Percentiles rank a stretch among this genome's conserved stretches.
Conservation (phyloP, 2,888 invertebrate species). For the Carpatolechia fugitivella region DNA sequence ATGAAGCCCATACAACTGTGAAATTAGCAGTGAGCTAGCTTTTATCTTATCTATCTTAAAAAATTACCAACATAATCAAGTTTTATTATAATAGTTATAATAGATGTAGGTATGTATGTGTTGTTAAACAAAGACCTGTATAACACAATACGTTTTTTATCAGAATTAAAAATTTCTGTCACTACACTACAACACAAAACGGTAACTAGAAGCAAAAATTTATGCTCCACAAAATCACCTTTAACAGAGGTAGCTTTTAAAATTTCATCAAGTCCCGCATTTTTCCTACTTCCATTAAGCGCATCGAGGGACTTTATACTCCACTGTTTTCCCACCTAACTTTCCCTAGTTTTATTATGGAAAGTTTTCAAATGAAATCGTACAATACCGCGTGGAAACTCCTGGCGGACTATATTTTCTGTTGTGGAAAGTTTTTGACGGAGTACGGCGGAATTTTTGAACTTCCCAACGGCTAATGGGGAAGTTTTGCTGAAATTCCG, state of each 20-base stretch:
- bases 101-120: too few species aligned
- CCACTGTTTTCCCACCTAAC: not conserved
- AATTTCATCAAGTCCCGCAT: not conserved
- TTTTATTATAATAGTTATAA: too few species aligned
- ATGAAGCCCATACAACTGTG: too few species aligned
- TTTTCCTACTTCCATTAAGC: not conserved
- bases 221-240: too few species aligned
- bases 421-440: not conserved
- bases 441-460: not conserved
- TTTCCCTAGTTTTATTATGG: slow-evolving; percentile 1
- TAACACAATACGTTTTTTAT: too few species aligned
- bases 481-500: not conserved
- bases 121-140: too few species aligned
- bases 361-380: slow-evolving; percentile 8
- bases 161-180: too few species aligned
- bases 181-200: too few species aligned
- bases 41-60: too few species aligned
- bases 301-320: not conserved
- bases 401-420: not conserved
- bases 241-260: not conserved
- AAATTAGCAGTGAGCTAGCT: too few species aligned
- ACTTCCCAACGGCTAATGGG: not conserved
- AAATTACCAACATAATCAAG: too few species aligned
- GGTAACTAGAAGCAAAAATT: too few species aligned
- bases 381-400: not conserved